A percentile compares a stretch with the other conserved stretches of the same genome.
Evolutionary conservation across 1,140 invertebrate genomes (phyloP).

Genomic region (Araneus ventricosus): DNA sequence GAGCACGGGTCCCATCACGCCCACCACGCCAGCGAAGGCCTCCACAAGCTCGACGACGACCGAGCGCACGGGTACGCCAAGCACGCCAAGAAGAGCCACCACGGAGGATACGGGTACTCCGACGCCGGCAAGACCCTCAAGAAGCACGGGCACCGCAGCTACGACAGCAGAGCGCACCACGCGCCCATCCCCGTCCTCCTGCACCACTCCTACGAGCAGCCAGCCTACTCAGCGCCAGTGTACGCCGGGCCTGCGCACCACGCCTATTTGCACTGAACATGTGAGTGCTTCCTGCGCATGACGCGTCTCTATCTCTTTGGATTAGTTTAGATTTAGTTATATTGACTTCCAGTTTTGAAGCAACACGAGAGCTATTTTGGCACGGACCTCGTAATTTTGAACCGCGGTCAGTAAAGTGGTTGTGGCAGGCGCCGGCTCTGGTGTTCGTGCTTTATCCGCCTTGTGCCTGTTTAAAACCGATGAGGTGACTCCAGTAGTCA

Average conservation of each 20-base stretch:
- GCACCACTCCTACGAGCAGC: not conserved
- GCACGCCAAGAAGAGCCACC: constrained; percentile 32
- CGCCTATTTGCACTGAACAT: constrained; percentile 44
- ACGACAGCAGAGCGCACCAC: constrained; percentile 18
- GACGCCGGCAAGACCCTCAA: not conserved
- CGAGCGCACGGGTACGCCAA: constrained; percentile 25
- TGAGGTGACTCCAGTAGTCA: too few relatives aligned
- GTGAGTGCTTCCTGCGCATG: too few relatives aligned
- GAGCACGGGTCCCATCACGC: constrained; percentile 36
- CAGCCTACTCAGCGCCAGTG: not conserved
- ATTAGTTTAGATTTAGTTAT: too few relatives aligned
- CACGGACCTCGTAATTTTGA: too few relatives aligned
- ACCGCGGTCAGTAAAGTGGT: too few relatives aligned
- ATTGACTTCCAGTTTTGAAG: too few relatives aligned
- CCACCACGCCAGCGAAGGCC: constrained; percentile 35
- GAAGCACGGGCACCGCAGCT: constrained; percentile 39
- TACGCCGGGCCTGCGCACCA: constrained; percentile 51
- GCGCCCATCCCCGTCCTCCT: not conserved
- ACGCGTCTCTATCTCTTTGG: too few relatives aligned
- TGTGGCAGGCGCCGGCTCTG: too few relatives aligned
- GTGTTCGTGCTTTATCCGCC: too few relatives aligned
- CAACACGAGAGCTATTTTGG: too few relatives aligned
- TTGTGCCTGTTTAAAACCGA: too few relatives aligned
- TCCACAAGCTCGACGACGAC: constrained; percentile 41
- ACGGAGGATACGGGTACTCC: constrained; percentile 46